A percentile compares a stretch with the other conserved stretches of the same genome.
phyloP scores from a whole-genome alignment of 1,140 invertebrate genomes.

The Atta cephalotes region DNA sequence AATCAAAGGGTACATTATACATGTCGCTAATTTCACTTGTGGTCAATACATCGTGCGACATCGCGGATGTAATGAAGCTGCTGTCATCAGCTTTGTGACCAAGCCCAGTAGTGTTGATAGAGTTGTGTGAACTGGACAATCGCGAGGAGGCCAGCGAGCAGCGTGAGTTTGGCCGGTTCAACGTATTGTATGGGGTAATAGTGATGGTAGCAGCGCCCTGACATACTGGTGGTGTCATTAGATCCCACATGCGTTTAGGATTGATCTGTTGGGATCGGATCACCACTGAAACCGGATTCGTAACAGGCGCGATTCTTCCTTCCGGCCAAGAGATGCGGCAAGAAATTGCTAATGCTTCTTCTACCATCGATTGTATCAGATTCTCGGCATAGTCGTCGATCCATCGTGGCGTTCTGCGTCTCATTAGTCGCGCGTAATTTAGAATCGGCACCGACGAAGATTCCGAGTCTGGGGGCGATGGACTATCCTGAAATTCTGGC shows the following conservation, averaged over 20 bases:
- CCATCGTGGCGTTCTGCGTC: conserved; percentile 76
- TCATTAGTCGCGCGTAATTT: conserved; percentile 75
- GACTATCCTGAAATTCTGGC: conserved; percentile 91
- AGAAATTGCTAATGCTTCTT: conserved; percentile 82
- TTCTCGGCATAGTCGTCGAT: conserved; percentile 81
- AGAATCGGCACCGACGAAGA: conserved; percentile 80
- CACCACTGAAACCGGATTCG: conserved; percentile 65
- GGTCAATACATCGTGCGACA: conserved; percentile 92
- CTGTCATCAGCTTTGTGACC: conserved; percentile 92
- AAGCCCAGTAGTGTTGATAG: conserved; percentile 90
- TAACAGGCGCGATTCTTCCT: conserved; percentile 76
- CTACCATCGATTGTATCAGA: conserved; percentile 80
- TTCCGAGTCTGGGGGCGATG: conserved; percentile 83
- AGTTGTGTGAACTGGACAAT: conserved; percentile 93
- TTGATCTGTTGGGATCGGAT: conserved; percentile 71
- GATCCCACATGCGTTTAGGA: conserved; percentile 88
- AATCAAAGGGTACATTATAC: conserved; percentile 94
- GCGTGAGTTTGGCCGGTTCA: conserved; percentile 89
- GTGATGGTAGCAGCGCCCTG: conserved; percentile 84
- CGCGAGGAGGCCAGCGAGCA: conserved; percentile 91
- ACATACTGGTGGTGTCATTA: conserved; percentile 88
- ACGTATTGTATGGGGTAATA: conserved; percentile 85
- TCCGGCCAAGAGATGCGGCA: conserved; percentile 84
- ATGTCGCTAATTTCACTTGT: conserved; percentile 92
- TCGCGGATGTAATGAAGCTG: conserved; percentile 94